A percentile compares a stretch with the other conserved stretches of the same genome.
phyloP scores from a whole-genome alignment of 2,113 vertebrate species.

The Odontophorus gujanensis region DNA sequence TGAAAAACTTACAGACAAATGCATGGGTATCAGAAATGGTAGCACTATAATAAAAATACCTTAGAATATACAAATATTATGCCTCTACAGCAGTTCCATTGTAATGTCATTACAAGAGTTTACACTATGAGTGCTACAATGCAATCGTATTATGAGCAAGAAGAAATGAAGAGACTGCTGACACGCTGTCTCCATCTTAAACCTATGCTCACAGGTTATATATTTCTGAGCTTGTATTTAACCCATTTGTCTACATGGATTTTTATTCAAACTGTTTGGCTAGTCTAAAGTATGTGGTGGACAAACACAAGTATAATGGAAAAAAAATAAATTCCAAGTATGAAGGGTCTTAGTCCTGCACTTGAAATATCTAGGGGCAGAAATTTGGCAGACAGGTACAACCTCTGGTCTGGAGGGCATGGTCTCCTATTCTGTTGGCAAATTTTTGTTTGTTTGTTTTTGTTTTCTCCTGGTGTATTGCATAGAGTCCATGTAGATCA shows the following conservation, averaged over 20 bases:
- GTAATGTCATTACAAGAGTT: conserved; percentile 3
- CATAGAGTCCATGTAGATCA: background rate
- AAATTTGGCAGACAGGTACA: background rate
- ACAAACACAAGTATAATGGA: background rate
- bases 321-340: background rate
- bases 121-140: background rate
- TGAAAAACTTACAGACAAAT: conserved; percentile 36
- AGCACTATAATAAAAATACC: conserved; percentile 1
- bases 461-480: rapidly evolving
- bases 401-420: rapidly evolving
- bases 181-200: background rate
- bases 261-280: background rate
- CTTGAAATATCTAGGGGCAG: background rate
- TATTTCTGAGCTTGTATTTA: conserved; percentile 2
- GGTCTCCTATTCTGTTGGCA: background rate
- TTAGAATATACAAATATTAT: background rate
- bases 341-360: background rate
- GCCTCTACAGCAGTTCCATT: background rate
- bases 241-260: background rate
- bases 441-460: background rate
- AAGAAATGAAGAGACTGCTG: conserved; percentile 18
- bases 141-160: background rate
- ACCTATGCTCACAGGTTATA: background rate
- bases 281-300: background rate
- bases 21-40: background rate